These are phyloP conservation scores for Maconellicoccus hirsutus DNA, from an alignment of 1,140 invertebrate genomes.

Conservation along the genomic window DNA sequence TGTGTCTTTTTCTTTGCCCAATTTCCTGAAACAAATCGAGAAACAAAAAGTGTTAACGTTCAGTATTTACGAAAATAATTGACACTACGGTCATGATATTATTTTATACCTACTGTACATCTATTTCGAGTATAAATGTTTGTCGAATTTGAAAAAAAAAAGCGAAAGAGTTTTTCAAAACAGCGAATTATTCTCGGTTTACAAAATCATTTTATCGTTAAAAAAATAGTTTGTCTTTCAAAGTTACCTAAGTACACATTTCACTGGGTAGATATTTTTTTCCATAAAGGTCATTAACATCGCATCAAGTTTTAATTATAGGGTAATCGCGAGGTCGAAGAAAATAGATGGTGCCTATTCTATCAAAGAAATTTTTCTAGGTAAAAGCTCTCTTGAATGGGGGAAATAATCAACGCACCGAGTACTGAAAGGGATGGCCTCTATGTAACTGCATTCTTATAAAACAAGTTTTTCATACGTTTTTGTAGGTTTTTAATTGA, in stretches of 20 bases:
- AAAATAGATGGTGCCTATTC: not conserved
- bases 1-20: constrained; percentile 15
- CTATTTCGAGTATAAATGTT: too few relatives aligned
- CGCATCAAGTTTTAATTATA: constrained; percentile 3
- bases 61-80: too few relatives aligned
- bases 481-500: constrained; percentile 13
- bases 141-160: too few relatives aligned
- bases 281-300: constrained; percentile 8
- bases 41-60: too few relatives aligned
- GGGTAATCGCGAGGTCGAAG: not conserved
- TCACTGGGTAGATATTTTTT: too few relatives aligned
- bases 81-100: too few relatives aligned
- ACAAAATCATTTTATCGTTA: too few relatives aligned
- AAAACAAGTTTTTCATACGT: not conserved
- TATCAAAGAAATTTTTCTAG: constrained; percentile 4
- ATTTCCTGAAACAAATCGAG: not conserved
- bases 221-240: too few relatives aligned
- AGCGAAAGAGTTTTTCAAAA: too few relatives aligned
- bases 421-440: not conserved
- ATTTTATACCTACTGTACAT: too few relatives aligned
- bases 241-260: too few relatives aligned
- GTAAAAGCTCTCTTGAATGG: not conserved
- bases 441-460: not conserved
- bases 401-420: constrained; percentile 1
- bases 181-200: too few relatives aligned